A percentile compares a stretch with the other conserved stretches of the same genome.
Evolutionary conservation across 2,797 vertebrate genomes (phyloP).

Genomic region (Parauchenoglanis punctatus): DNA sequence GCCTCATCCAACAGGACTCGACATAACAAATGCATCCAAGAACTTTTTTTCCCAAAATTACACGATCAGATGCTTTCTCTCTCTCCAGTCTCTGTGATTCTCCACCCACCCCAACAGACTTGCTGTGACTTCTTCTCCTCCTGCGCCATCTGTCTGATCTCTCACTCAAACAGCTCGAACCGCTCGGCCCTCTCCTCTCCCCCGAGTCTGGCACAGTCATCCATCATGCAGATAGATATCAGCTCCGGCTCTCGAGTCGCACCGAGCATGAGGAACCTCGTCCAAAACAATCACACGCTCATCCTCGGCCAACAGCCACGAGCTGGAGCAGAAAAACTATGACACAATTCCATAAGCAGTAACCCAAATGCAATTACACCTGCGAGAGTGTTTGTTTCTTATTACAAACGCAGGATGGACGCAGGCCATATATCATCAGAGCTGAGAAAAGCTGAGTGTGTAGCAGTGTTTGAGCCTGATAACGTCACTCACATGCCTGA

Average conservation of each 20-base stretch:
- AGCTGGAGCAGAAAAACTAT: slow-evolving; percentile 26
- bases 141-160: slow-evolving; percentile 48
- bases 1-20: not conserved
- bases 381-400: slow-evolving; percentile 52
- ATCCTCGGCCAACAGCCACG: slow-evolving; percentile 12
- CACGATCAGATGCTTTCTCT: slow-evolving; percentile 1
- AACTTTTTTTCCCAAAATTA: not conserved
- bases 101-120: slow-evolving; percentile 25
- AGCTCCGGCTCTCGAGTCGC: slow-evolving; percentile 24
- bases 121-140: slow-evolving; percentile 30
- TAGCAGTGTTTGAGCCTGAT: slow-evolving; percentile 61
- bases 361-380: slow-evolving; percentile 19
- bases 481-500: slow-evolving; percentile 62
- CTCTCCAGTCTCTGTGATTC: slow-evolving; percentile 26
- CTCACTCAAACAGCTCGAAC: slow-evolving; percentile 50
- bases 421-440: slow-evolving; percentile 55
- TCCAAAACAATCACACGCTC: slow-evolving; percentile 12
- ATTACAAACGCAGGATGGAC: slow-evolving; percentile 56
- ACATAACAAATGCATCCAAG: not conserved
- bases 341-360: slow-evolving; percentile 41
- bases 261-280: slow-evolving; percentile 26
- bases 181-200: slow-evolving; percentile 22
- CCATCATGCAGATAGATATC: slow-evolving; percentile 78
- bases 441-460: slow-evolving; percentile 42
- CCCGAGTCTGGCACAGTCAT: slow-evolving; percentile 63